Conservation (phyloP, 2,113 vertebrate genomes). For the Charina bottae region DNA sequence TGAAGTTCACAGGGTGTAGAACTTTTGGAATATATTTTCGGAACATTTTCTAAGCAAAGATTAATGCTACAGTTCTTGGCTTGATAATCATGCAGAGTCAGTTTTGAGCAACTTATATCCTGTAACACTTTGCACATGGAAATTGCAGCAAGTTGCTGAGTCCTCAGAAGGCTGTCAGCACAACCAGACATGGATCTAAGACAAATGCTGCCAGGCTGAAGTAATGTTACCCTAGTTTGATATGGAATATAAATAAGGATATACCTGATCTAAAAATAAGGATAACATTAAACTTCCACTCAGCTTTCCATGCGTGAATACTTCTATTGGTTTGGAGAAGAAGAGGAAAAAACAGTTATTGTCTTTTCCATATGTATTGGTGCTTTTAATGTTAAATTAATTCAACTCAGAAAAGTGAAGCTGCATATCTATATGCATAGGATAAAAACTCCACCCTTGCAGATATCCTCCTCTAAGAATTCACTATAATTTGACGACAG, state of each 20-base stretch:
- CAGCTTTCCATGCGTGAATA: constrained; percentile 11
- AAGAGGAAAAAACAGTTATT: background rate
- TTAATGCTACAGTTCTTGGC: constrained; percentile 45
- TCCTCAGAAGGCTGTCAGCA: constrained; percentile 37
- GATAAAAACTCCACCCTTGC: background rate
- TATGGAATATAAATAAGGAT: constrained; percentile 46
- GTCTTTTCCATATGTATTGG: constrained; percentile 20
- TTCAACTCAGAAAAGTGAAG: background rate
- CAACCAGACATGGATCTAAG: constrained; percentile 28
- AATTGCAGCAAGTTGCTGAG: constrained; percentile 41
- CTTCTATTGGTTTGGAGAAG: background rate
- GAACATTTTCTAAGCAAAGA: constrained; percentile 34
- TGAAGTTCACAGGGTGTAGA: constrained; percentile 29
- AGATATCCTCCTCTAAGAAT: background rate
- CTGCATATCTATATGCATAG: background rate
- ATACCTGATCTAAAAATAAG: constrained; percentile 26
- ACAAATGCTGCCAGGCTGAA: background rate
- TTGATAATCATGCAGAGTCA: constrained; percentile 49
- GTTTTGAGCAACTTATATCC: constrained; percentile 50
- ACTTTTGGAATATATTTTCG: constrained; percentile 22
- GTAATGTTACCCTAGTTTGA: constrained; percentile 41
- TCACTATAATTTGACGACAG: background rate
- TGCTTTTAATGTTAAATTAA: constrained; percentile 13
- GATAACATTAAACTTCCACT: constrained; percentile 12
- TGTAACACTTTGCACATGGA: constrained; percentile 41